Percentiles rank a stretch among this genome's conserved stretches.
These are phyloP conservation scores for Neodiprion fabricii DNA, from an alignment of 1,140 invertebrate species.

Conservation along the genomic window DNA sequence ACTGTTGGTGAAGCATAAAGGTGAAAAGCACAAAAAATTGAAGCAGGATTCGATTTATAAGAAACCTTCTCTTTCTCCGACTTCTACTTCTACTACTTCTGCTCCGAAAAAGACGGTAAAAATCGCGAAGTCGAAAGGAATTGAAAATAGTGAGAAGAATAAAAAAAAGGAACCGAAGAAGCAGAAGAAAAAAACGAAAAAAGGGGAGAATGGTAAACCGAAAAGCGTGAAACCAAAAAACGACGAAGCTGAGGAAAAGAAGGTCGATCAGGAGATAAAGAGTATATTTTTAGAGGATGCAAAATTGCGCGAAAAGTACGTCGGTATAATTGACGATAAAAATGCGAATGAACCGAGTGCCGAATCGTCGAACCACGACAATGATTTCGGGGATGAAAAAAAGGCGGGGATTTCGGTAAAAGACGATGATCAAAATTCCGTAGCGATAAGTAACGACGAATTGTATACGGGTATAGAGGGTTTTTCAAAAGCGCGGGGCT, in stretches of 20 bases:
- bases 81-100: too few species aligned
- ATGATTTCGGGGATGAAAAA: background rate
- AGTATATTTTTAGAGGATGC: background rate
- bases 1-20: background rate
- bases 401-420: background rate
- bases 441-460: background rate
- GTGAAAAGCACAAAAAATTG: background rate
- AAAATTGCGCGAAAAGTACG: background rate
- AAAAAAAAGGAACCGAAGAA: background rate
- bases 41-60: too few species aligned
- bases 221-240: background rate
- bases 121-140: too few species aligned
- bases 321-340: background rate
- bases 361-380: too few species aligned
- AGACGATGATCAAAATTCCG: conserved; percentile 7
- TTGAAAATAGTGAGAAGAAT: background rate
- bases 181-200: background rate
- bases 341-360: too few species aligned
- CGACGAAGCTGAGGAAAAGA: background rate
- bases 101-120: too few species aligned
- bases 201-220: background rate
- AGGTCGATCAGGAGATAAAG: background rate
- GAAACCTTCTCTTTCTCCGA: too few species aligned
- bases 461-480: background rate
- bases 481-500: background rate